Percentiles rank a stretch among this genome's conserved stretches.
Evolutionary conservation across 2,888 invertebrate genomes (phyloP).

Genomic region (Linnaemya tessellans): DNA sequence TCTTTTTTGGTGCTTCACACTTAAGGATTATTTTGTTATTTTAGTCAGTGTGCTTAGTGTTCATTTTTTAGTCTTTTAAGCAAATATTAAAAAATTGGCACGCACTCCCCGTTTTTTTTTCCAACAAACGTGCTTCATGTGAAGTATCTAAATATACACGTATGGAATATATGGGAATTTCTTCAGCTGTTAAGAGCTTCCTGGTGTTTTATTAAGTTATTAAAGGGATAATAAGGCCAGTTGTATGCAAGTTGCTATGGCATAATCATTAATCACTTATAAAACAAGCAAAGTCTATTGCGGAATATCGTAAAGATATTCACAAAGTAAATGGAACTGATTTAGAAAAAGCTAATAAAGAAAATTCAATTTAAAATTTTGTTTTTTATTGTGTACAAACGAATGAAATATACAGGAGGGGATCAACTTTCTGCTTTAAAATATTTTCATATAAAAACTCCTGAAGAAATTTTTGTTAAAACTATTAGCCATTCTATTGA

Average conservation of each 20-base stretch:
- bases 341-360: neutral
- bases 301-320: neutral
- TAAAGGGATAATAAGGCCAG: conserved; percentile 63
- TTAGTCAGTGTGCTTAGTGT: conserved; percentile 46
- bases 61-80: conserved; percentile 43
- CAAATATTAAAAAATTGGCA: conserved; percentile 75
- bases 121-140: conserved; percentile 3
- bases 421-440: too few species aligned
- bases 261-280: conserved; percentile 65
- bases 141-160: conserved; percentile 1
- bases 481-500: too few species aligned
- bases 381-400: neutral
- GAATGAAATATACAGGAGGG: neutral
- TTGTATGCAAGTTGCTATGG: conserved; percentile 66
- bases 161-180: conserved; percentile 71
- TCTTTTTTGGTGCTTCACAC: conserved; percentile 74
- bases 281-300: conserved; percentile 31
- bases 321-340: neutral
- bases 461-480: too few species aligned
- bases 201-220: conserved; percentile 66
- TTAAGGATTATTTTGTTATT: conserved; percentile 74
- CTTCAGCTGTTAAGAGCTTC: conserved; percentile 71
- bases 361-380: neutral
- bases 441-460: too few species aligned
- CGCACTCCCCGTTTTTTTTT: conserved; percentile 78